A percentile compares a stretch with the other conserved stretches of the same genome.
Conservation (phyloP, 92 coral and sea anemone genomes). For the Phenganax stokvisi region DNA sequence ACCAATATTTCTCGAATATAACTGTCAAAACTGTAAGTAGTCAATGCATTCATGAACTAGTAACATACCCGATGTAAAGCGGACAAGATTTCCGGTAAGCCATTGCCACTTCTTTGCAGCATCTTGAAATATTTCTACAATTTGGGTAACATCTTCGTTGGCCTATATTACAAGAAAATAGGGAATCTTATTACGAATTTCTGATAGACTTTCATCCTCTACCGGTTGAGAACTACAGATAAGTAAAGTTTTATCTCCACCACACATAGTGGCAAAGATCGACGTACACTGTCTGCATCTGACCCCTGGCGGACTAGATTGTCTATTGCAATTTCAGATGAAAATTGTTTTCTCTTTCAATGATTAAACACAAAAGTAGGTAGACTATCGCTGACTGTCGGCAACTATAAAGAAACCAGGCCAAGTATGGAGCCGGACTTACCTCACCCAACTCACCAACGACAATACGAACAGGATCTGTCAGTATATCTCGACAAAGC, state of each 20-base stretch:
- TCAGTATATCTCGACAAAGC: conserved; percentile 83
- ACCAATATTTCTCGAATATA: too few relatives aligned
- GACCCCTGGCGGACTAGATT: background rate
- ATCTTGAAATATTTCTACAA: conserved; percentile 66
- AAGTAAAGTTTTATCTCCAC: too few relatives aligned
- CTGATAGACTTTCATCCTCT: too few relatives aligned
- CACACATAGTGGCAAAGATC: too few relatives aligned
- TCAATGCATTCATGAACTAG: background rate
- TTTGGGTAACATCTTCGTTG: conserved; percentile 89
- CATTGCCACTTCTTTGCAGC: conserved; percentile 74
- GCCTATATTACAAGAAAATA: conserved; percentile 49
- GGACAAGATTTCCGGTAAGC: conserved; percentile 69
- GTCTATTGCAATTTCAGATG: too few relatives aligned
- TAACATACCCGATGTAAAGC: conserved; percentile 75
- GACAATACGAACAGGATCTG: conserved; percentile 87
- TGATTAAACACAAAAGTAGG: too few relatives aligned
- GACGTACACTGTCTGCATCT: background rate
- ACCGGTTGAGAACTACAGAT: too few relatives aligned
- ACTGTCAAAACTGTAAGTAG: too few relatives aligned
- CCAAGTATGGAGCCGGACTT: background rate
- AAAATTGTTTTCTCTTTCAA: too few relatives aligned
- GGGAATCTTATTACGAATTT: too few relatives aligned
- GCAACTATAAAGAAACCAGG: too few relatives aligned
- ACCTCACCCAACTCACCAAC: conserved; percentile 98
- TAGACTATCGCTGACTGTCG: too few relatives aligned